Evolutionary conservation across 2,113 vertebrate genomes (phyloP).

Genomic region (Recurvirostra avosetta): DNA sequence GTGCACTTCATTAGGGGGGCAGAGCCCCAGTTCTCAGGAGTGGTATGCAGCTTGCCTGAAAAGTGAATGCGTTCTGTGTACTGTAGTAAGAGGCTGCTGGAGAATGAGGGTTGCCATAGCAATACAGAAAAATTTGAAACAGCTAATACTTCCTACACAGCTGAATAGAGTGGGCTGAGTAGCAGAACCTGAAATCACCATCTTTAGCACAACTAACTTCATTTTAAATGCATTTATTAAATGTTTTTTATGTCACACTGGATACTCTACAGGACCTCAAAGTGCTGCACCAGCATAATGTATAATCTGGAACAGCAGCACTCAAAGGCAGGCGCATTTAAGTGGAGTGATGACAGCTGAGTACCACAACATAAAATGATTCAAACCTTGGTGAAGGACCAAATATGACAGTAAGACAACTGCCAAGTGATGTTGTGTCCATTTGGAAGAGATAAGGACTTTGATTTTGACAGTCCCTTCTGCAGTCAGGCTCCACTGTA

Average conservation of each 20-base stretch:
- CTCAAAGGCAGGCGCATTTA: neutral
- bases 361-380: neutral
- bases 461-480: neutral
- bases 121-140: slow-evolving; percentile 44
- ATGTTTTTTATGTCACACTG: neutral
- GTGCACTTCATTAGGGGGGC: neutral
- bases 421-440: neutral
- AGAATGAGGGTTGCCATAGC: slow-evolving; percentile 56
- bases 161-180: slow-evolving; percentile 1
- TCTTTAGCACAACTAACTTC: neutral
- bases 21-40: neutral
- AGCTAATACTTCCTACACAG: slow-evolving; percentile 13
- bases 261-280: neutral
- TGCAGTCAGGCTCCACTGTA: neutral
- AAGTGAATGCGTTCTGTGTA: neutral
- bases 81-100: neutral
- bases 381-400: neutral
- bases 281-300: neutral
- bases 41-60: neutral
- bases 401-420: neutral
- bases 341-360: neutral
- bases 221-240: neutral
- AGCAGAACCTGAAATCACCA: neutral
- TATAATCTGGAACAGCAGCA: neutral
- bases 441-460: neutral